Evolutionary conservation across 2,888 invertebrate species (phyloP).

Genomic region (Dynastes grantii): DNA sequence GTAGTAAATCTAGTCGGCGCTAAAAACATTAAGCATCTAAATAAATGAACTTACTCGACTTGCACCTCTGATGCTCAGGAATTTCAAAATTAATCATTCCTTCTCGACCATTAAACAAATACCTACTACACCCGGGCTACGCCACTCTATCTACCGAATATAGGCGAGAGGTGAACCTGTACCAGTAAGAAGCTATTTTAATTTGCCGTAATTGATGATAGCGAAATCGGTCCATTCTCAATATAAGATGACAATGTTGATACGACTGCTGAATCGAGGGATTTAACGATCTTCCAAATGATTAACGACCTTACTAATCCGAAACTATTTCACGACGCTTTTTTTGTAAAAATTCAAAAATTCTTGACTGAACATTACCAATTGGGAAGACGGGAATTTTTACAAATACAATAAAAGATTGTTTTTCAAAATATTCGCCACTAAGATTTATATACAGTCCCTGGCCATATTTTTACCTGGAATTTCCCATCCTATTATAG

Average conservation of each 20-base stretch:
- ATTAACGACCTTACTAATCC: background rate
- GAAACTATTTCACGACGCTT: no score
- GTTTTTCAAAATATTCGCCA: no score
- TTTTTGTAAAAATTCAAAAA: no score
- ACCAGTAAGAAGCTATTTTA: conserved; percentile 41
- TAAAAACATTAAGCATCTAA: conserved; percentile 47
- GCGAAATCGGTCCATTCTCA: conserved; percentile 20
- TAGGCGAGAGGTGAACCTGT: background rate
- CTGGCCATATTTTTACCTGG: no score
- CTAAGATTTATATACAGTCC: no score
- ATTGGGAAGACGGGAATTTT: no score
- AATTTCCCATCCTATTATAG: no score
- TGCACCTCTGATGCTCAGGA: conserved; percentile 28
- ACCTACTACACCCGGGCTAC: conserved; percentile 9
- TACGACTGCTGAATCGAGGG: background rate
- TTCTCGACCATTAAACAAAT: conserved; percentile 38
- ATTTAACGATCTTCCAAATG: conserved; percentile 14
- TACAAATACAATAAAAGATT: no score
- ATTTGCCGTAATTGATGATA: conserved; percentile 44
- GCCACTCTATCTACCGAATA: background rate
- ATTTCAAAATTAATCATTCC: conserved; percentile 47
- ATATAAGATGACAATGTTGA: conserved; percentile 28
- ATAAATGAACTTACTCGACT: conserved; percentile 46
- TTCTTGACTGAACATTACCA: no score
- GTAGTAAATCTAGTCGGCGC: conserved; percentile 44